Conservation (phyloP, 2,888 invertebrate species). For the Metopia argyrocephala region DNA sequence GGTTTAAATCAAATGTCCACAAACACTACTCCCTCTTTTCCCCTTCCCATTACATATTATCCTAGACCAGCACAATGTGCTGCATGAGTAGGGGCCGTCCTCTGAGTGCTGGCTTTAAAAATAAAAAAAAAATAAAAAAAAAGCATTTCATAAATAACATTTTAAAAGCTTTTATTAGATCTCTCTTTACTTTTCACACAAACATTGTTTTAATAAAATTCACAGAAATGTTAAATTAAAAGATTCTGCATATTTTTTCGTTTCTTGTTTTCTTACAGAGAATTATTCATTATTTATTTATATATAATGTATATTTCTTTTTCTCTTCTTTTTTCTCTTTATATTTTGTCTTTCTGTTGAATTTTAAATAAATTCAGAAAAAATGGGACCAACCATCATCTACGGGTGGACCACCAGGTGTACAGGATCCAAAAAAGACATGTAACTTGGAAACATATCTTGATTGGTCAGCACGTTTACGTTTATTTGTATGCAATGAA, state of each 20-base stretch:
- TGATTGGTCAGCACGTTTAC: constrained; percentile 78
- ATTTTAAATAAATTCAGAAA: constrained; percentile 66
- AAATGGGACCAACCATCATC: constrained; percentile 77
- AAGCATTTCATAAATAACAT: too few relatives aligned
- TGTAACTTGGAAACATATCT: constrained; percentile 78
- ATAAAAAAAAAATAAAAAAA: too few relatives aligned
- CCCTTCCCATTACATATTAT: too few relatives aligned
- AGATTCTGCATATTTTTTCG: neutral
- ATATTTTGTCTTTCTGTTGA: neutral
- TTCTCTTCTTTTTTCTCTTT: neutral
- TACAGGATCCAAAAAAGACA: constrained; percentile 77
- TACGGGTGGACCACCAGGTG: constrained; percentile 74
- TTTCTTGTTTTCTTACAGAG: neutral
- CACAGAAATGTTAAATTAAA: constrained; percentile 4
- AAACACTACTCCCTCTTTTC: too few relatives aligned
- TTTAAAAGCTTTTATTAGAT: too few relatives aligned
- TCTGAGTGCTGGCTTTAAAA: too few relatives aligned
- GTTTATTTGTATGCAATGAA: constrained; percentile 78
- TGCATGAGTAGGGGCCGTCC: too few relatives aligned
- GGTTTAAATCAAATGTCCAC: too few relatives aligned
- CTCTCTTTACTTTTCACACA: too few relatives aligned
- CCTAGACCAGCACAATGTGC: too few relatives aligned
- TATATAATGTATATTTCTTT: constrained; percentile 7
- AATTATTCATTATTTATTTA: constrained; percentile 30
- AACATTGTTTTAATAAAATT: neutral